These are phyloP conservation scores for Meta bourneti DNA, from an alignment of 2,888 invertebrate genomes.

Conservation along the genomic window DNA sequence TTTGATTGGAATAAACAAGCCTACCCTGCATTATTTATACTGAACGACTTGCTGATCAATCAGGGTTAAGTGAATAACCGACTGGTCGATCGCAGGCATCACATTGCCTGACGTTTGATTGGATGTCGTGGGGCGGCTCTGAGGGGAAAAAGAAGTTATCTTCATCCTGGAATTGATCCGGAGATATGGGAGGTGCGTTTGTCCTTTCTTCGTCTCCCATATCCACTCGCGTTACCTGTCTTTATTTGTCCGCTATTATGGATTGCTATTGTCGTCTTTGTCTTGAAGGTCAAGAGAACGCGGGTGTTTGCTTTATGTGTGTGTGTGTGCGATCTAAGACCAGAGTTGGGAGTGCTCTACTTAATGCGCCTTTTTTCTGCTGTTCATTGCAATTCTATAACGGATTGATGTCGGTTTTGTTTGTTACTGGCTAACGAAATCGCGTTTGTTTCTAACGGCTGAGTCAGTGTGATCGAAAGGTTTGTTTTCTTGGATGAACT, in stretches of 20 bases:
- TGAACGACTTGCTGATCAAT: not conserved
- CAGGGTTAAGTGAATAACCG: not conserved
- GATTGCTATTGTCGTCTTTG: not conserved
- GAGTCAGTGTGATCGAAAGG: no score
- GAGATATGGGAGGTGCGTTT: slow-evolving; percentile 2
- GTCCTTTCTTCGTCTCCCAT: not conserved
- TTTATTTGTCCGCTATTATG: slow-evolving; percentile 34
- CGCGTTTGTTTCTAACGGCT: no score
- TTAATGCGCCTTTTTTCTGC: no score
- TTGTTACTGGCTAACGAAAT: no score
- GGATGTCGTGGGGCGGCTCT: not conserved
- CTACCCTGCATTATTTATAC: not conserved
- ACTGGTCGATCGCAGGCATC: not conserved
- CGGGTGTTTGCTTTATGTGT: not conserved
- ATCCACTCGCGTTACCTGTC: slow-evolving; percentile 18
- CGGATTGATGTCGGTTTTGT: no score
- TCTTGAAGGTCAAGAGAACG: slow-evolving; percentile 26
- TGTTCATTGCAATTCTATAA: no score
- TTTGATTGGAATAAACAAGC: not conserved
- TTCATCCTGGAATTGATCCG: slow-evolving; percentile 14
- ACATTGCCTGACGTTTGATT: slow-evolving; percentile 1
- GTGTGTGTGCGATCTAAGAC: not conserved
- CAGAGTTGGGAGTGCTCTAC: no score
- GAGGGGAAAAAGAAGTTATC: slow-evolving; percentile 28
- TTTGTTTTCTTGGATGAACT: no score